Evolutionary conservation across 2,113 vertebrate species (phyloP).

Genomic region (Prunella himalayana): DNA sequence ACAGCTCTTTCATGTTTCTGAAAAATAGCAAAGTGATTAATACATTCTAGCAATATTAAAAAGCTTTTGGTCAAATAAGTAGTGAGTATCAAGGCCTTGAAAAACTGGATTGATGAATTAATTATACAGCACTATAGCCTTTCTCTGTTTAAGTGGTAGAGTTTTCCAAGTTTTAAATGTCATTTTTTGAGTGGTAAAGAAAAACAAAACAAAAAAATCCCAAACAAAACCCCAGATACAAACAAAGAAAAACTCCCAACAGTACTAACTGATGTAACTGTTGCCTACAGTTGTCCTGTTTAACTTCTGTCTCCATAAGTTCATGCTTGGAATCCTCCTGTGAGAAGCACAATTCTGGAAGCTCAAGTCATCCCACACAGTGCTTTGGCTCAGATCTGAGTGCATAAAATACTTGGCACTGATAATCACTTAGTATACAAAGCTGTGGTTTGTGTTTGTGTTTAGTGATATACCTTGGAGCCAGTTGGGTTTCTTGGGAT

Average conservation of each 20-base stretch:
- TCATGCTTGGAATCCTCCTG: background rate
- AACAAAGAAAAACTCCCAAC: accelerated
- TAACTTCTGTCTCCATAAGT: background rate
- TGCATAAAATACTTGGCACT: background rate
- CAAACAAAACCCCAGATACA: background rate
- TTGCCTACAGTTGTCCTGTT: background rate
- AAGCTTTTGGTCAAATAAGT: background rate
- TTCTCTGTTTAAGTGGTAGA: background rate
- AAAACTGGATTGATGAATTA: background rate
- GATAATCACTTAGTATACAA: background rate
- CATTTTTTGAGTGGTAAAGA: background rate
- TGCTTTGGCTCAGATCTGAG: background rate
- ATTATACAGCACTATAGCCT: background rate
- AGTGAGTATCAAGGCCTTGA: background rate
- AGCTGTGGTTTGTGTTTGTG: background rate
- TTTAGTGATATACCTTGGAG: background rate
- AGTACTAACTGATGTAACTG: background rate
- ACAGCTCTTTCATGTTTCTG: background rate
- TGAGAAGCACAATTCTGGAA: background rate
- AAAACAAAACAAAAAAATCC: background rate
- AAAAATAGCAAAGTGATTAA: background rate
- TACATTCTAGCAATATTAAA: background rate
- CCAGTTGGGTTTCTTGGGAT: background rate
- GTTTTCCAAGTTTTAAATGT: background rate
- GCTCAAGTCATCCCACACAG: background rate